Conservation (phyloP, 2,113 vertebrate species). For the Protomyctophum bolini region DNA sequence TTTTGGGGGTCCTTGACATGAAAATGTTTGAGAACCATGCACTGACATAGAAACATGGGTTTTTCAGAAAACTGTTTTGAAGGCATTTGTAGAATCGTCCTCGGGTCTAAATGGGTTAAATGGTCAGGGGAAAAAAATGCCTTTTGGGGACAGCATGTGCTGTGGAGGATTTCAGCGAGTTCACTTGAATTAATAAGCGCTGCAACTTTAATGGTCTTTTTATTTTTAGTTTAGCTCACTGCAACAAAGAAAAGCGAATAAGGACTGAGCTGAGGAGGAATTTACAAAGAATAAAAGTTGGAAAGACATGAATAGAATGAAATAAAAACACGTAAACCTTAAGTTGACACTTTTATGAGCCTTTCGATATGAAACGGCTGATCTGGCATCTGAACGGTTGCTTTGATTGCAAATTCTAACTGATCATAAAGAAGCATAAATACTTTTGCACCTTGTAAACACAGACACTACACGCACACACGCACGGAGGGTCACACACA, state of each 20-base stretch:
- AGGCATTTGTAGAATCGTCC: no score
- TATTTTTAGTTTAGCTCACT: conserved; percentile 5
- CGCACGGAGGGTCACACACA: no score
- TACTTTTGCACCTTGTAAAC: background rate
- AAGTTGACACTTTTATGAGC: background rate
- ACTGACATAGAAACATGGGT: no score
- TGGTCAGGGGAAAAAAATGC: conserved; percentile 44
- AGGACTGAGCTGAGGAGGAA: no score
- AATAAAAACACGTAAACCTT: background rate
- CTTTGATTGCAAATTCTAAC: background rate
- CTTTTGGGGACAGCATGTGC: conserved; percentile 35
- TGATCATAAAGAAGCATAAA: conserved; percentile 14
- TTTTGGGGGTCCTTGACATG: no score
- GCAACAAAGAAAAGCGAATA: no score
- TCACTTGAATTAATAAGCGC: background rate
- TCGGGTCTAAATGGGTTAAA: no score
- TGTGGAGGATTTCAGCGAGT: conserved; percentile 5
- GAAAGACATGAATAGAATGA: no score
- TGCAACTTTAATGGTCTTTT: conserved; percentile 12
- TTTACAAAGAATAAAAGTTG: no score
- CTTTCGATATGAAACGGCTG: background rate
- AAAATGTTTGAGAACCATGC: no score
- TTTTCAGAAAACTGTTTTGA: no score
- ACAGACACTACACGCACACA: no score
- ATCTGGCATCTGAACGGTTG: background rate